Conservation (phyloP, 2,888 invertebrate species). For the Temnothorax unifasciatus region DNA sequence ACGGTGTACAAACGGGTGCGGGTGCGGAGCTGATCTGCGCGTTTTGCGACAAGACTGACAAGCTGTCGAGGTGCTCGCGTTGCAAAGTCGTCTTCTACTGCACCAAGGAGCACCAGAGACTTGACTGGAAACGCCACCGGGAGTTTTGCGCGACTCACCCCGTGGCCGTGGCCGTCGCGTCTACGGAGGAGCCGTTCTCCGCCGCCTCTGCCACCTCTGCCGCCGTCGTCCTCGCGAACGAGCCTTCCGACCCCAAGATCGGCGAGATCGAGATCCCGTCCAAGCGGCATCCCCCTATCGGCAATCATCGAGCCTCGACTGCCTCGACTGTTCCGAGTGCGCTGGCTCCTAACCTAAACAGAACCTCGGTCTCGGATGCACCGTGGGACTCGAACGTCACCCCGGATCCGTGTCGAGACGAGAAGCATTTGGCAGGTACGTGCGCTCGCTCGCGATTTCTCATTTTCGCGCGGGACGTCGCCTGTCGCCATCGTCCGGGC, state of each 20-base stretch:
- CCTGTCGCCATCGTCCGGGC: no score
- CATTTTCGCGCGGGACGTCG: no score
- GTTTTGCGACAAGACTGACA: slow-evolving; percentile 89
- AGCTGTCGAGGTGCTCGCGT: slow-evolving; percentile 91
- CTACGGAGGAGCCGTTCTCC: slow-evolving; percentile 31
- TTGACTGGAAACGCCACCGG: slow-evolving; percentile 93
- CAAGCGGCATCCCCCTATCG: slow-evolving; percentile 40
- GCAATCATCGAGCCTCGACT: slow-evolving; percentile 39
- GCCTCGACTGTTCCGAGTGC: slow-evolving; percentile 12
- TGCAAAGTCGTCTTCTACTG: slow-evolving; percentile 93
- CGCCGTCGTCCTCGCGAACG: neutral
- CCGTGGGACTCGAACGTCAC: slow-evolving; percentile 53
- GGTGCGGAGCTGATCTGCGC: slow-evolving; percentile 85
- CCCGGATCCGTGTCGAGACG: slow-evolving; percentile 47
- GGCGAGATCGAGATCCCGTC: neutral
- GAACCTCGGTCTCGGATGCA: slow-evolving; percentile 57
- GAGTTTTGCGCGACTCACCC: slow-evolving; percentile 78
- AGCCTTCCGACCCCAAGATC: slow-evolving; percentile 19
- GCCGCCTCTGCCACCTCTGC: neutral
- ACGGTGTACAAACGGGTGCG: slow-evolving; percentile 65
- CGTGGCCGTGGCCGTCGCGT: slow-evolving; percentile 14
- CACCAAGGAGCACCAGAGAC: slow-evolving; percentile 92
- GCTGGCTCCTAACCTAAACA: slow-evolving; percentile 66
- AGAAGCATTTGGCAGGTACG: slow-evolving; percentile 60
- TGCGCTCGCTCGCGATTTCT: no score